Evolutionary conservation across 2,113 vertebrate species (phyloP).

Genomic region (Microcebus tavaratra): DNA sequence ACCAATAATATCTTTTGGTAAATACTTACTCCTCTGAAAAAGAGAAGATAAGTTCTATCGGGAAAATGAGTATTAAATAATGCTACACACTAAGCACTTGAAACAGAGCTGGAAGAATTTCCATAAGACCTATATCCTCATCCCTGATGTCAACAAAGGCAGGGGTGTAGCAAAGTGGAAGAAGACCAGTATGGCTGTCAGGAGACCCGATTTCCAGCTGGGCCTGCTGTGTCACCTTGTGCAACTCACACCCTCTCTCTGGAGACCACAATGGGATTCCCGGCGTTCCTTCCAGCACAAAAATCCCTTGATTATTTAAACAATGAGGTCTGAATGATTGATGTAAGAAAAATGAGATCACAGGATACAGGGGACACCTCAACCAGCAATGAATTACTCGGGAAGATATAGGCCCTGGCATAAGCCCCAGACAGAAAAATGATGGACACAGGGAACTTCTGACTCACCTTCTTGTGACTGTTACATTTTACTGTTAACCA

Average conservation of each 20-base stretch:
- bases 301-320: constrained; percentile 12
- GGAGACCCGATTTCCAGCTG: background rate
- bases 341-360: constrained; percentile 39
- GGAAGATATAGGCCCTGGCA: background rate
- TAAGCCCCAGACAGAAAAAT: constrained; percentile 42
- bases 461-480: background rate
- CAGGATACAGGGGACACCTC: background rate
- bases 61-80: background rate
- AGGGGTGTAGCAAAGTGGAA: background rate
- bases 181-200: background rate
- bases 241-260: background rate
- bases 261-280: background rate
- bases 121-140: background rate
- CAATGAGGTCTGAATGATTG: background rate
- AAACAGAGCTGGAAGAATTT: background rate
- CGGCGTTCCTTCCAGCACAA: background rate
- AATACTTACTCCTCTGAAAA: background rate
- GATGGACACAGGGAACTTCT: background rate
- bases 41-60: background rate
- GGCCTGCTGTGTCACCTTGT: background rate
- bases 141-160: background rate
- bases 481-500: background rate
- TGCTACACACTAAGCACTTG: background rate
- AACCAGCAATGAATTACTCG: background rate
- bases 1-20: background rate